These are phyloP conservation scores for Enteromius mattozi DNA, from an alignment of 2,797 vertebrate species.

Conservation along the genomic window DNA sequence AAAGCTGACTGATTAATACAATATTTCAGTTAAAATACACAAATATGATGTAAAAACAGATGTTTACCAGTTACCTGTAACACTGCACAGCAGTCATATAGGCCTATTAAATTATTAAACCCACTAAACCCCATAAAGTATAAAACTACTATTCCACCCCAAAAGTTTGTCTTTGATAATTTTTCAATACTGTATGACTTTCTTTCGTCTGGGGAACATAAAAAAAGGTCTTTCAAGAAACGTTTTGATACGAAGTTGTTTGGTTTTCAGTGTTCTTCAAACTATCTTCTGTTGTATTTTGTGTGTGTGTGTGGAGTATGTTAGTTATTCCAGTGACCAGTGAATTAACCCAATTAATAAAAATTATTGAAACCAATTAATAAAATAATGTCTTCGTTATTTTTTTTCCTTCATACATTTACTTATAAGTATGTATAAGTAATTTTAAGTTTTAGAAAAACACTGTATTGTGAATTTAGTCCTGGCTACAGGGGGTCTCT, in stretches of 20 bases:
- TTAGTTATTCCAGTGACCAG: neutral
- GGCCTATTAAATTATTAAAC: neutral
- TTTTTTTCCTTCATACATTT: neutral
- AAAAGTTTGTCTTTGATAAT: neutral
- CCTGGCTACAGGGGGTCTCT: neutral
- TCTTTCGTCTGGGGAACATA: neutral
- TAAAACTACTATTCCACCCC: neutral
- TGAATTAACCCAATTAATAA: too few relatives aligned
- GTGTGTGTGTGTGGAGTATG: neutral
- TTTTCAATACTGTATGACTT: neutral
- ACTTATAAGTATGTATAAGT: neutral
- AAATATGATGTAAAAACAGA: neutral
- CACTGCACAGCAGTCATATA: neutral
- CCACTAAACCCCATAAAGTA: neutral
- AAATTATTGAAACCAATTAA: too few relatives aligned
- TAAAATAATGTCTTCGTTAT: neutral
- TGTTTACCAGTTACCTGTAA: neutral
- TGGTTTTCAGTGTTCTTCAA: neutral
- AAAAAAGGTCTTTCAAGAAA: neutral
- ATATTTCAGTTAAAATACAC: neutral
- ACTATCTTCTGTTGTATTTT: neutral
- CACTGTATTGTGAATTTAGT: neutral
- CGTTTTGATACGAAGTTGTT: neutral
- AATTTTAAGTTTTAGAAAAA: neutral
- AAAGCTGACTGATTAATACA: neutral